Evolutionary conservation across 2,888 invertebrate species (phyloP).

Genomic region (Metalampra italica): DNA sequence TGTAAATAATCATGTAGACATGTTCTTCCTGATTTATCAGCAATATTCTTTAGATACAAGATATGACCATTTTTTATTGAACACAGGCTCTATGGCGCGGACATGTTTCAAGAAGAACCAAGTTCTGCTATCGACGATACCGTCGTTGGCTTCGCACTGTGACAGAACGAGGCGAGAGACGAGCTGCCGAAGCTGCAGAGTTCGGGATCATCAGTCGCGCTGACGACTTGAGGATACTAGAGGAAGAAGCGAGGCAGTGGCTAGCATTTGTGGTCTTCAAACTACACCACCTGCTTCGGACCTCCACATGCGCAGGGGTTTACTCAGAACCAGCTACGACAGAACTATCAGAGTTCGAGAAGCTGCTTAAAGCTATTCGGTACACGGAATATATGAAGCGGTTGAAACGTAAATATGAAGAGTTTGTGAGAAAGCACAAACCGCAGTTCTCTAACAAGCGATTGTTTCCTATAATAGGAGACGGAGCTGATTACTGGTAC

Average conservation of each 20-base stretch:
- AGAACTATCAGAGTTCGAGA: slow-evolving; percentile 63
- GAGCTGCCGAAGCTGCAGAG: slow-evolving; percentile 61
- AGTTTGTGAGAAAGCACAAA: slow-evolving; percentile 63
- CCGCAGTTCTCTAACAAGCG: slow-evolving; percentile 63
- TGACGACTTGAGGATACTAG: slow-evolving; percentile 59
- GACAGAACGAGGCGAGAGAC: slow-evolving; percentile 54
- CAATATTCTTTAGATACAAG: too few relatives aligned
- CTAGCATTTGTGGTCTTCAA: slow-evolving; percentile 68
- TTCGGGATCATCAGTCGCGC: slow-evolving; percentile 60
- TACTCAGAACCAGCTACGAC: slow-evolving; percentile 52
- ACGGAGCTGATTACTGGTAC: slow-evolving; percentile 70
- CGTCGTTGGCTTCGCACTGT: slow-evolving; percentile 60
- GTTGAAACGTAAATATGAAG: slow-evolving; percentile 59
- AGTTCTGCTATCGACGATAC: slow-evolving; percentile 62
- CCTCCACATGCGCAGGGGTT: slow-evolving; percentile 55
- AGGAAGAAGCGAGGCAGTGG: slow-evolving; percentile 67
- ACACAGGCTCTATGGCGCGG: slow-evolving; percentile 63
- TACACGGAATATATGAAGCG: slow-evolving; percentile 67
- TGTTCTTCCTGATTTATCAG: too few relatives aligned
- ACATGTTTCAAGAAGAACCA: slow-evolving; percentile 55
- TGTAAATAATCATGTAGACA: too few relatives aligned
- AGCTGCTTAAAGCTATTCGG: slow-evolving; percentile 60
- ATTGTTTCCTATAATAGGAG: slow-evolving; percentile 67
- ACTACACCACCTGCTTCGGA: slow-evolving; percentile 64
- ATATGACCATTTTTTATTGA: too few relatives aligned